Evolutionary conservation across 2,113 vertebrate species (phyloP), one percentile per base, ranked within the genome.

Genomic region (Marmota monax): DNA sequence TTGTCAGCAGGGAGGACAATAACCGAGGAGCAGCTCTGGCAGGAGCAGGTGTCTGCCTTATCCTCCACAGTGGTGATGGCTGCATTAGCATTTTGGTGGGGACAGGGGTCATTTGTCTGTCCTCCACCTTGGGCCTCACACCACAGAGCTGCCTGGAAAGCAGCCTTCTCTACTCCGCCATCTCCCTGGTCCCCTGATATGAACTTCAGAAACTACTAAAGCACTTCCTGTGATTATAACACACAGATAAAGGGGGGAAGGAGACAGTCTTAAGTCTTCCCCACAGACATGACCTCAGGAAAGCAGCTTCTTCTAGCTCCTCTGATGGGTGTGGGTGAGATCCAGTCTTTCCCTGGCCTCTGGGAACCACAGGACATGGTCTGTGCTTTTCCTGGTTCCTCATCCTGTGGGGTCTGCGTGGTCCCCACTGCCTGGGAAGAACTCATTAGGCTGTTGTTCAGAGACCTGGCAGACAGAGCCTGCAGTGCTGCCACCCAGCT

Each of bases 371-470:
- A 39, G 22, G 69, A 42, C 12, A 9, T 3, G 6, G 32, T 45
- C 32, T 32, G 11, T n/a, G 9, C 23, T 11, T 67, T 37, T 74
- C 45, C 48, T 76, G 63, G 2, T 45, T 63, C 42, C 11, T 89
- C 13, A 3, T 8, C 17, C 18, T 76, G 0, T 32, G 37, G 63
- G 39, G 1, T 78, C 37, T 14, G n/a, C 23, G 14, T 14, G 48
- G 10, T 51, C 4, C 23, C 18, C 13, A 8, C 22, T 10, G 2
- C 73, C 34, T 0, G 0, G 9, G 0, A 4, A 56, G 6, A 58
- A 8, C 18, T 58, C 4, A 1, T n/a, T 27, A 14, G 45, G 4
- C 72, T 65, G 67, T 79, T 65, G 42, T 69, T 86, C 74, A 72
- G 18, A 61, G 69, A 48, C 16, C 53, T 11, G 18, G 18, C 8